Evolutionary conservation across 2,888 invertebrate genomes (phyloP).

Genomic region (Crocallis elinguaria): DNA sequence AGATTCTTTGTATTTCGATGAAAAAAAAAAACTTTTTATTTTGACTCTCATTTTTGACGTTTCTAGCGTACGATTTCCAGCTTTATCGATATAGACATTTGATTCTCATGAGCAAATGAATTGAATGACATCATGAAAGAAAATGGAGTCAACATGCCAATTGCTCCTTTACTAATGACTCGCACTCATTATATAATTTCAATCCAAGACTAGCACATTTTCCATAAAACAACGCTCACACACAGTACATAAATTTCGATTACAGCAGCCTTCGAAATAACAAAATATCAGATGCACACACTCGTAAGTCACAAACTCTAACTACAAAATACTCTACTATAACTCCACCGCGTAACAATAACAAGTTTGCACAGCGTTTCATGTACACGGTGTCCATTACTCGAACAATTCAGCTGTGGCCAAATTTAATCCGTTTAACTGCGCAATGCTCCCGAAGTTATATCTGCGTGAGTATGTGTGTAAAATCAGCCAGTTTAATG

Average conservation of each 20-base stretch:
- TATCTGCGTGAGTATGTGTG: slow-evolving; percentile 63
- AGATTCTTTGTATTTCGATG: no score
- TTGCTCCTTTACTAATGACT: no score
- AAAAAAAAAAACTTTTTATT: no score
- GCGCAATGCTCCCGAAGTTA: slow-evolving; percentile 67
- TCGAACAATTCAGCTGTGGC: slow-evolving; percentile 71
- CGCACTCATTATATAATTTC: no score
- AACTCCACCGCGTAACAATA: slow-evolving; percentile 39
- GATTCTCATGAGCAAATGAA: no score
- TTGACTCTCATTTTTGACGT: no score
- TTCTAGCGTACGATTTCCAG: no score
- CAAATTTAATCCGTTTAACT: slow-evolving; percentile 76
- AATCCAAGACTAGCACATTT: no score
- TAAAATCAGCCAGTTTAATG: slow-evolving; percentile 71
- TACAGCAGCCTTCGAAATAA: slow-evolving; percentile 11
- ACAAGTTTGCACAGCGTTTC: slow-evolving; percentile 54
- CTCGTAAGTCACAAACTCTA: slow-evolving; percentile 21
- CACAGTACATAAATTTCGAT: background rate
- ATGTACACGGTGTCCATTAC: slow-evolving; percentile 67
- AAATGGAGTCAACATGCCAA: no score
- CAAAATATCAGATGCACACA: slow-evolving; percentile 4
- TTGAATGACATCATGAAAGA: no score
- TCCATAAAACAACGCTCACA: background rate
- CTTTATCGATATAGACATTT: no score
- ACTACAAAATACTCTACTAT: slow-evolving; percentile 22